phyloP scores from a whole-genome alignment of 2,113 vertebrate species.

The Tupaia tana region DNA sequence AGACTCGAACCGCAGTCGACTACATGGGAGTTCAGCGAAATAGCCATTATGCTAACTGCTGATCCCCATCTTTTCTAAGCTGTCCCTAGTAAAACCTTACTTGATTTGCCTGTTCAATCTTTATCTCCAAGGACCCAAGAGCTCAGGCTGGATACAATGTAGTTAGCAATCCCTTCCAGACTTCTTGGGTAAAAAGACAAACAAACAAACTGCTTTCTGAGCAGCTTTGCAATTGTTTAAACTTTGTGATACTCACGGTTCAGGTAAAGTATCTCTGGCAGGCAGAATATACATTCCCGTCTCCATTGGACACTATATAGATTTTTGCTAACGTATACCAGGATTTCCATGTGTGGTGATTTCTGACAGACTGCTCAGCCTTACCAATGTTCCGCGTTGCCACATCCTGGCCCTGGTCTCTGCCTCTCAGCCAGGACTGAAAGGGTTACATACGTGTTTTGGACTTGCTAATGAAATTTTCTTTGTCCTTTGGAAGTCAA shows the following conservation, averaged over 20 bases:
- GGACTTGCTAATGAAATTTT: neutral
- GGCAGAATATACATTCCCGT: constrained; percentile 39
- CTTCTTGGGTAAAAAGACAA: neutral
- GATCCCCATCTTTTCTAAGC: neutral
- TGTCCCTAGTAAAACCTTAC: constrained; percentile 12
- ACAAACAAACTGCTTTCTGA: neutral
- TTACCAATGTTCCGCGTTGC: constrained; percentile 23
- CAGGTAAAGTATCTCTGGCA: constrained; percentile 56
- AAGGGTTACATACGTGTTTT: neutral
- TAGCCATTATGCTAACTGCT: no score
- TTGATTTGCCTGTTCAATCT: neutral
- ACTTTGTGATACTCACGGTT: constrained; percentile 31
- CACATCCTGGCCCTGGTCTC: neutral
- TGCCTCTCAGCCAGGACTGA: constrained; percentile 17
- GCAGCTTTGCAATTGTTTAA: constrained; percentile 13
- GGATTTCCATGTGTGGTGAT: constrained; percentile 35
- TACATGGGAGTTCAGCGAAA: no score
- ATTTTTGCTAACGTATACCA: constrained; percentile 46
- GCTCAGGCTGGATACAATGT: neutral
- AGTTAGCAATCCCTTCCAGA: constrained; percentile 3
- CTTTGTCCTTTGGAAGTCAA: neutral
- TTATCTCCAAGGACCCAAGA: neutral
- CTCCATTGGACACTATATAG: neutral
- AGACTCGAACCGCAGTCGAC: no score
- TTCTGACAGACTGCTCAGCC: constrained; percentile 51